Conservation (phyloP, 1,140 invertebrate genomes). For the Rhizoglyphus robini region DNA sequence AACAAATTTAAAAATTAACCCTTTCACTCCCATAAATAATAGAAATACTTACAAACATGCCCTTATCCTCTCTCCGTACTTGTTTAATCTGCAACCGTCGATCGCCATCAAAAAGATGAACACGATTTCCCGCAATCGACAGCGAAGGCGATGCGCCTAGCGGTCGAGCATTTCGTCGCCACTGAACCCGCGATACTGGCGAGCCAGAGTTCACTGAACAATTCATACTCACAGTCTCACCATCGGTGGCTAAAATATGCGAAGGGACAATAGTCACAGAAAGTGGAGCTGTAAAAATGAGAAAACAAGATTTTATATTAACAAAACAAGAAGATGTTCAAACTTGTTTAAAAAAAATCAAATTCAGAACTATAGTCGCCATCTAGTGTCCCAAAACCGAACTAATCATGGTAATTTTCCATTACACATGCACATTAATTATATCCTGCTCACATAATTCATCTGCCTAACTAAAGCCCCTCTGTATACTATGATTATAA, state of each 20-base stretch:
- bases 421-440: too few relatives aligned
- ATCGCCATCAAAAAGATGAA: constrained; percentile 17
- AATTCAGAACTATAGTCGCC: too few relatives aligned
- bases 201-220: constrained; percentile 70
- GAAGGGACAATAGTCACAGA: constrained; percentile 39
- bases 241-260: constrained; percentile 59
- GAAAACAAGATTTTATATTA: too few relatives aligned
- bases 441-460: too few relatives aligned
- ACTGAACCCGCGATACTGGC: constrained; percentile 60
- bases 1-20: constrained; percentile 36
- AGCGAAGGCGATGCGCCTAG: not conserved
- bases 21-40: not conserved
- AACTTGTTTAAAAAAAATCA: too few relatives aligned
- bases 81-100: constrained; percentile 29
- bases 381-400: too few relatives aligned
- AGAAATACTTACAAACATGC: constrained; percentile 31
- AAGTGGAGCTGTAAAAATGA: constrained; percentile 17
- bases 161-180: constrained; percentile 36
- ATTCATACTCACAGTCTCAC: constrained; percentile 62
- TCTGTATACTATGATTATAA: too few relatives aligned
- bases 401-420: too few relatives aligned
- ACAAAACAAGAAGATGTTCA: too few relatives aligned
- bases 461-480: too few relatives aligned
- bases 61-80: constrained; percentile 34
- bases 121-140: constrained; percentile 20